These are phyloP conservation scores for Nebria salina DNA, from an alignment of 2,888 invertebrate species.

Conservation along the genomic window DNA sequence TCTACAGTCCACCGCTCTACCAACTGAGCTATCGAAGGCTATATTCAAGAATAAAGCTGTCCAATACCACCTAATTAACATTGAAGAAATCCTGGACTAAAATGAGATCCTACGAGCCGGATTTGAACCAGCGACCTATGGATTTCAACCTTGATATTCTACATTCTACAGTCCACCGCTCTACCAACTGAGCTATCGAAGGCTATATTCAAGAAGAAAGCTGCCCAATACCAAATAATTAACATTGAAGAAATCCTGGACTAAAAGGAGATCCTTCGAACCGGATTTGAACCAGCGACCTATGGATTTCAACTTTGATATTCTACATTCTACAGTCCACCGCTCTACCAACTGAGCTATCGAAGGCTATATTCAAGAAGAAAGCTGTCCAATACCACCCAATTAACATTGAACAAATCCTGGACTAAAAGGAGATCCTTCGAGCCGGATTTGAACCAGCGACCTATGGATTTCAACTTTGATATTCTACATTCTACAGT, in stretches of 20 bases:
- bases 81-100: neutral
- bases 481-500: neutral
- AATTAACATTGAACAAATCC: neutral
- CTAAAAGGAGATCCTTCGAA: conserved; percentile 64
- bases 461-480: conserved; percentile 68
- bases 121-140: conserved; percentile 77
- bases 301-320: conserved; percentile 53
- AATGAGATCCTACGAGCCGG: conserved; percentile 68
- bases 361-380: neutral
- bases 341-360: conserved; percentile 60
- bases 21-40: neutral
- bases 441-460: conserved; percentile 77
- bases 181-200: conserved; percentile 1
- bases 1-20: conserved; percentile 1
- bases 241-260: neutral
- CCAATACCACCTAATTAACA: neutral
- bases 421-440: conserved; percentile 60
- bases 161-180: neutral
- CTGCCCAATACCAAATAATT: neutral
- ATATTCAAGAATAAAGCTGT: neutral
- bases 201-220: neutral
- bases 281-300: conserved; percentile 73
- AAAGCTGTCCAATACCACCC: neutral
- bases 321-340: conserved; percentile 56
- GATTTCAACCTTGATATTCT: conserved; percentile 59